A percentile compares a stretch with the other conserved stretches of the same genome.
phyloP scores from a whole-genome alignment of 2,113 vertebrate genomes.

The Heterochromis multidens region DNA sequence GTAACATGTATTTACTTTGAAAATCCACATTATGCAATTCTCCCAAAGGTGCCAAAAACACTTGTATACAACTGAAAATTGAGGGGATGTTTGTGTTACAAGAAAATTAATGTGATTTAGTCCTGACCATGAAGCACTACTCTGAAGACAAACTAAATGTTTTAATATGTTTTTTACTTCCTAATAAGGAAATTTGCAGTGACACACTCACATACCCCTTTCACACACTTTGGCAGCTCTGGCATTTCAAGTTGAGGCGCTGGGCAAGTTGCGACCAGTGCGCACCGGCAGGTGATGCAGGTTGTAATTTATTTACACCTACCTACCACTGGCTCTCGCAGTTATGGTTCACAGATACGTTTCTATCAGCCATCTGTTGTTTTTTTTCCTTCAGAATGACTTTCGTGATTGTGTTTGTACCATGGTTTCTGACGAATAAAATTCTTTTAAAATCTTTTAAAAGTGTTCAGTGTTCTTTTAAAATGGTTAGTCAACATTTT shows the following conservation, averaged over 20 bases:
- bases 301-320: neutral
- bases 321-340: neutral
- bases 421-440: neutral
- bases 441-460: neutral
- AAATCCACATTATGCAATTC: neutral
- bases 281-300: neutral
- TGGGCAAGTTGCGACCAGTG: slow-evolving; percentile 37
- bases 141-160: neutral
- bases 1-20: neutral
- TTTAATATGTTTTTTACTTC: neutral
- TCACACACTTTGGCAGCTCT: neutral
- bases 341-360: neutral
- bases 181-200: neutral
- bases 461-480: too few relatives aligned
- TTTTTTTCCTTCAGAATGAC: neutral
- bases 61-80: neutral
- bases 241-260: slow-evolving; percentile 13
- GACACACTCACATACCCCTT: neutral
- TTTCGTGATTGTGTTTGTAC: neutral
- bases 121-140: neutral
- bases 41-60: neutral
- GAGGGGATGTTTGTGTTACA: neutral
- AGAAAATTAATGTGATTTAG: too few relatives aligned
- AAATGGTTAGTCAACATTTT: rapidly evolving
- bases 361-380: neutral